Evolutionary conservation across 2,113 vertebrate genomes (phyloP), one percentile per base, ranked within the genome.

Genomic region (Todiramphus saurophagus): DNA sequence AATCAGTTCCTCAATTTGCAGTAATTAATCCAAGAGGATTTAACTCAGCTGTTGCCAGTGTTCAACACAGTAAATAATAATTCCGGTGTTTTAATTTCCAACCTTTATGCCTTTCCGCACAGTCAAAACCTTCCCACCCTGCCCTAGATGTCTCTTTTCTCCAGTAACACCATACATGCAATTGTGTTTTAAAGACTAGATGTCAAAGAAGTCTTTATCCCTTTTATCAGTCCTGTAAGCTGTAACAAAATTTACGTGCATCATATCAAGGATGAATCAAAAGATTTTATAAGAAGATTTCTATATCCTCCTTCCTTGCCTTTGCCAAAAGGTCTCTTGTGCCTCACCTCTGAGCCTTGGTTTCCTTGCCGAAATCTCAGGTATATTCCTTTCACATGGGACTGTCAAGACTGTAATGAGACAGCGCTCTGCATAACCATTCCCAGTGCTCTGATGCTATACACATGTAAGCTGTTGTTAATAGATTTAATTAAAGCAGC

Each of bases 21-120:
- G 28, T 76, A 96, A 96, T 93, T 94, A 93, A 87, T 74, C 83
- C 80, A 93, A 90, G 67, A 95, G 73, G 80, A 73, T 83, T 90
- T 89, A 84, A 87, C 78, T 91, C 19, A 7, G 68, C 30, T 48
- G 60, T 58, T 90, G 39, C 41, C 73, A 58, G 30, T 50, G 39
- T 75, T 43, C 51, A 70, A 81, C 39, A 72, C 23, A 73, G 72
- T 24, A 68, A 93, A 17, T 66, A 77, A 78, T 16, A 84, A 24
- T 15, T 21, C 9, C 25, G 19, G 60, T 46, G 27, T 79, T 93
- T 87, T 84, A 78, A 20, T 78, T 89, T 81, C 60, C 33, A 92
- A 72, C 7, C 8, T 74, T 89, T 69, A 50, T 30, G 33, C 62
- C 35, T 50, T 87, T 69, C 53, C 31, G 68, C 12, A 37, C 14